Conservation (phyloP, 1,140 invertebrate genomes). For the Formica selysi region DNA sequence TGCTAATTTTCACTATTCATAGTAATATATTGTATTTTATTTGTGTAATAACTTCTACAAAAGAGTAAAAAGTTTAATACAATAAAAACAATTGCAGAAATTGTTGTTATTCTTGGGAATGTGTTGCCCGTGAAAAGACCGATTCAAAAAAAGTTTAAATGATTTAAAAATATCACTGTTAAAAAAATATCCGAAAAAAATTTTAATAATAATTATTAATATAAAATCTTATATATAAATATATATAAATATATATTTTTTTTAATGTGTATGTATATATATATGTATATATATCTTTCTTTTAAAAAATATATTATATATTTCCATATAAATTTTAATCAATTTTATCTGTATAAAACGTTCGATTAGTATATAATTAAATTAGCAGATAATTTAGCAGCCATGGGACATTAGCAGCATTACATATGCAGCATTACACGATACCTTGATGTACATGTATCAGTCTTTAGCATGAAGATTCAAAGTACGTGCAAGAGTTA, state of each 20-base stretch:
- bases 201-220: neutral
- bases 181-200: neutral
- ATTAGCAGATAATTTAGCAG: constrained; percentile 5
- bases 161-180: neutral
- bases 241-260: neutral
- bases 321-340: neutral
- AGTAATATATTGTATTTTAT: neutral
- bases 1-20: neutral
- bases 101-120: neutral
- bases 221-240: neutral
- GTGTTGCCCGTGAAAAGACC: neutral
- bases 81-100: neutral
- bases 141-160: neutral
- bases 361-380: neutral
- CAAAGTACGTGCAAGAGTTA: neutral
- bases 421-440: no score
- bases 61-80: neutral
- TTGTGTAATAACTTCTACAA: neutral
- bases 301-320: no score
- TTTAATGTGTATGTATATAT: no score
- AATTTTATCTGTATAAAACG: neutral
- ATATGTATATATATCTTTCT: no score
- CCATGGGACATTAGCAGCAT: no score
- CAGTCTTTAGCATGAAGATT: constrained; percentile 63
- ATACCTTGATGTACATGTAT: constrained; percentile 8